Evolutionary conservation across 2,888 invertebrate genomes (phyloP), one percentile per base, ranked within the genome.

Genomic region (Hipparchia semele): DNA sequence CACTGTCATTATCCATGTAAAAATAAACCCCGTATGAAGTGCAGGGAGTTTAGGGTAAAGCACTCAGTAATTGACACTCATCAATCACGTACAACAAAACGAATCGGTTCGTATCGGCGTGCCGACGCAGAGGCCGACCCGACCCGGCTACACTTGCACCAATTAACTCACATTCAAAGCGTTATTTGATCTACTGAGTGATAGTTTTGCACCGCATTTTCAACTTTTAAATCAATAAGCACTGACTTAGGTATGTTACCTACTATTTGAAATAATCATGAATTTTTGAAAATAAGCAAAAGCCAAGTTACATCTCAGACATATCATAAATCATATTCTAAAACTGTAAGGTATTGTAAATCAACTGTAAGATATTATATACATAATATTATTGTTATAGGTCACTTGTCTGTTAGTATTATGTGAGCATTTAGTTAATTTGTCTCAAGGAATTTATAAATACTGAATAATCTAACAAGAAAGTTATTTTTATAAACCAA

Each of bases 11-110:
- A 53, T 53, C n/a, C 51, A 39, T 23, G n/a, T 46, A 70, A 70
- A 70, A 70, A 70, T 64, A 62, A 70, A 70, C 64, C 62, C 62
- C 70, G 45, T 64, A 56, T 49, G 62, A 56, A 64, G 70, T 56
- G 45, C 12, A 39, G 56, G 65, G 73, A 59, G 62, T 71, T 59
- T 74, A 70, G 68, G 71, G 81, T 85, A 80, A 83, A 80, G 77
- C 78, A 72, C 73, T 76, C 80, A 78, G 74, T 81, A 81, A 83
- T 83, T 79, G 85, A 79, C 83, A 76, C 78, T 79, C 80, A 81
- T 83, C 82, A 82, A 80, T 81, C 79, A 70, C 62, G 62, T 46
- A 49, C 62, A 68, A 68, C 68, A 68, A 74, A 74, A 74, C 71
- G 73, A 68, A 71, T 66, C 73, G 67, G 56, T 62, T 53, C 53